Percentiles rank a stretch among this genome's conserved stretches.
phyloP scores from a whole-genome alignment of 1,140 invertebrate genomes.

The Aradophagus sp. region DNA sequence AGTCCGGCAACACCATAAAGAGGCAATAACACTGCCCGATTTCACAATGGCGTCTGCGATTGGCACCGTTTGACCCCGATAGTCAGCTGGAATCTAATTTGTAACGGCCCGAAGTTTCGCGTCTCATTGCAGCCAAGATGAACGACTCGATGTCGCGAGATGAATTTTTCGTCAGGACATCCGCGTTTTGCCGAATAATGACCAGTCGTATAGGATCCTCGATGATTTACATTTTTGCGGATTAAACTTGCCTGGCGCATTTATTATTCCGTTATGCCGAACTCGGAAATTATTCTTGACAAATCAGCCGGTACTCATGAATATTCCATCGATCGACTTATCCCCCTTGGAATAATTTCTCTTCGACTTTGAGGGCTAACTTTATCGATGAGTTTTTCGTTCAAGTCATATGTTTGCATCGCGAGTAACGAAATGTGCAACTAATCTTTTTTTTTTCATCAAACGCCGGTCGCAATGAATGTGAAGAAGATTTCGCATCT shows the following conservation, averaged over 20 bases:
- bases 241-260: conserved; percentile 3
- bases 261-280: conserved; percentile 15
- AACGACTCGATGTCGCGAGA: conserved; percentile 20
- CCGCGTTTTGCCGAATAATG: not conserved
- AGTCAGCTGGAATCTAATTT: conserved; percentile 27
- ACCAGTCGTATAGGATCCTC: conserved; percentile 2
- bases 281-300: conserved; percentile 20
- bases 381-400: no score
- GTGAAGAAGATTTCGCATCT: no score
- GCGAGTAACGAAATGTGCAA: no score
- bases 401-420: no score
- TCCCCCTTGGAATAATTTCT: no score
- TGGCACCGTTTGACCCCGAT: conserved; percentile 31
- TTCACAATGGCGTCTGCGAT: conserved; percentile 29
- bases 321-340: conserved; percentile 16
- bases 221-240: conserved; percentile 19
- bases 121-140: conserved; percentile 25
- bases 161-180: conserved; percentile 12
- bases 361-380: no score
- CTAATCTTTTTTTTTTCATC: no score
- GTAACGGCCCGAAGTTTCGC: conserved; percentile 17
- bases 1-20: conserved; percentile 15
- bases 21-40: conserved; percentile 24
- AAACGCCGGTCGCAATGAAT: no score
- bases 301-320: conserved; percentile 22